Evolutionary conservation across 2,797 vertebrate genomes (phyloP), one percentile per base, ranked within the genome.

Genomic region (Acanthurus leucopareius): DNA sequence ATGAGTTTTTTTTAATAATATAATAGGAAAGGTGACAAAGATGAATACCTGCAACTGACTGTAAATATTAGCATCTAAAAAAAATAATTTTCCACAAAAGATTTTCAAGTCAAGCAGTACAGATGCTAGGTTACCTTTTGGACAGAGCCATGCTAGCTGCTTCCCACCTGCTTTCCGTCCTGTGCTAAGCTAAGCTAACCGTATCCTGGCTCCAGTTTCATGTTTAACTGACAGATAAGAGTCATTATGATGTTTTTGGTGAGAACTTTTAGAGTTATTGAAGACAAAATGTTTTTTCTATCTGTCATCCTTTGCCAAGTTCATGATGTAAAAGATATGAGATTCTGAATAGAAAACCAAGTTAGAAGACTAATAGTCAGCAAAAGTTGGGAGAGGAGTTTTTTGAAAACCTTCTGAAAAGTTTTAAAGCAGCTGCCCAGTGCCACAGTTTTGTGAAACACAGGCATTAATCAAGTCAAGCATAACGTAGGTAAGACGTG

Each of bases 401-500:
- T 3, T 3, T 47, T 74, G 1, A 20, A 52, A 57, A 47, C 17
- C n/a, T 51, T 59, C 9, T 40, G 3, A 10, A 44, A n/a, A n/a
- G 5, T 35, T 28, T 22, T 17, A n/a, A 76, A 60, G 32, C 14
- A 40, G 47, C 1, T 35, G 56, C 54, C 45, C 8, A 48, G 7
- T n/a, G 22, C 4, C 65, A 15, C 56, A 35, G n/a, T 72, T 58
- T 69, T 68, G 62, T 57, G 4, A 35, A 8, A 19, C 28, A 60
- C 2, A 1, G 8, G n/a, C 25, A 25, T 73, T 52, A 68, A 67
- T 75, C 38, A 69, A 79, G 51, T 20, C 40, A 32, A 20, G 17
- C 1, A 78, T 61, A 74, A 77, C 74, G 53, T 82, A 67, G 75
- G 62, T 65, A 54, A 79, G 77, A 56, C 16, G 42, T 35, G 32